Base-by-base conservation (phyloP, 1,140 invertebrate species). In the Bombus vancouverensis region DNA sequence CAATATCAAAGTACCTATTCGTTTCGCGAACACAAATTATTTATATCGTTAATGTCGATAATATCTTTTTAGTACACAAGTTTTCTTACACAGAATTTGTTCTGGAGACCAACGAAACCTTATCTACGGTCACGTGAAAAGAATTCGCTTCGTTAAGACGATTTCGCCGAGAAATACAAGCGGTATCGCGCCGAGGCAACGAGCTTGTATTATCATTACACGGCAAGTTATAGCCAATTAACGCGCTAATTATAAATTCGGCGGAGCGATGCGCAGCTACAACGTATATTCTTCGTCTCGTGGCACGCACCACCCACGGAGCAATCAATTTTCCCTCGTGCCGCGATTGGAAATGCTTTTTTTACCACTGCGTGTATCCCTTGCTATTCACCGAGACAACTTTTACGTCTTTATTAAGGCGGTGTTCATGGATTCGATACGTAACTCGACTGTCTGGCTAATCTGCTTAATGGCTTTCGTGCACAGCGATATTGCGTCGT, bases 211-310 rank as follows among this genome's bases (percentile, higher is more conserved):
- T 65, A 88, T 93, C 93, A 94, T 94, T 94, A 94, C 92, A 94
- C 93, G 92, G 88, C 88, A 91, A 88, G 93, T 94, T 93, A 93
- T 75, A 88, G 75, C 91, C 93, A 95, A 95, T 95, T 94, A 93
- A 94, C 93, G 92, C 91, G 92, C 91, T 94, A 94, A 94, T 95
- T 94, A 94, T 92, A 89, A 90, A 94, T 94, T 94, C 92, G 47
- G 18, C 47, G 47, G 47, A 39, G 62, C 47, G 68, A 34, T 39
- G 73, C 57, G 25, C 47, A 74, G 44, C 10, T 28, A 22, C 59
- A 44, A 53, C 18, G 59, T 74, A 89, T 47, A 9, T 32, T 53
- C 28, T 44, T 3, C 37, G 32, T 18, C 9, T 62, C 44, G 12
- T 28, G 53, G 25, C 59, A 47, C 28, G 47, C 76, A 83, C 91